Evolutionary conservation across 2,888 invertebrate genomes (phyloP), one percentile per base, ranked within the genome.

Genomic region (Acanthosoma haemorrhoidale): DNA sequence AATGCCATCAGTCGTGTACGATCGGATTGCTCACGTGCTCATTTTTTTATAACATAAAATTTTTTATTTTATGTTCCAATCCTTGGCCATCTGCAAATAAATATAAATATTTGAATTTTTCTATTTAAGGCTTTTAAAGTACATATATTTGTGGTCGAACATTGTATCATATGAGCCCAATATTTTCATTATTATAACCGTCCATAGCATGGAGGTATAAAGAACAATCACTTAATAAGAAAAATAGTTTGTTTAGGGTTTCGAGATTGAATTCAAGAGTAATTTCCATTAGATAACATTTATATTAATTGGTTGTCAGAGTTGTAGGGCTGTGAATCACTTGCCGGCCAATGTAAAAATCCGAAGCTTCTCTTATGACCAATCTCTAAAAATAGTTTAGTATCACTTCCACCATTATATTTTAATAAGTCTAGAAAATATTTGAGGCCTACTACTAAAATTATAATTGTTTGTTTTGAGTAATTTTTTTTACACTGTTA

Each of bases 281-380:
- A n/a, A n/a, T 51, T 51, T 25, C 6, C n/a, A 25, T 13, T 13
- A n/a, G n/a, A 25, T 51, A 13, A 25, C 6, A 38, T 4, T 36
- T 34, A 36, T 61, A 15, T 31, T 18, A 61, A 34, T 61, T 36
- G 36, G 38, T 61, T 21, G 21, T 61, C 32, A 61, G 36, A 21
- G 32, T 36, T 61, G 60, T 60, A 60, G 21, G 61, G 61, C 61
- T 61, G 61, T 61, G 38, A 61, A 61, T 61, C 18, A 25, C 34
- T 21, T 61, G 34, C 61, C 61, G 61, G 61, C 61, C 61, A 61
- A 9, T 61, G 34, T n/a, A 61, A 61, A n/a, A 61, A 18, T 61
- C 51, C 29, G 51, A 25, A 25, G 29, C 29, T 51, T 51, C 43
- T 25, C 13, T 25, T 25, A 25, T 51, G 51, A 25, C 51, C 51